Base-by-base conservation (phyloP, 2,113 vertebrate genomes). In the Lepidothrix coronata region DNA sequence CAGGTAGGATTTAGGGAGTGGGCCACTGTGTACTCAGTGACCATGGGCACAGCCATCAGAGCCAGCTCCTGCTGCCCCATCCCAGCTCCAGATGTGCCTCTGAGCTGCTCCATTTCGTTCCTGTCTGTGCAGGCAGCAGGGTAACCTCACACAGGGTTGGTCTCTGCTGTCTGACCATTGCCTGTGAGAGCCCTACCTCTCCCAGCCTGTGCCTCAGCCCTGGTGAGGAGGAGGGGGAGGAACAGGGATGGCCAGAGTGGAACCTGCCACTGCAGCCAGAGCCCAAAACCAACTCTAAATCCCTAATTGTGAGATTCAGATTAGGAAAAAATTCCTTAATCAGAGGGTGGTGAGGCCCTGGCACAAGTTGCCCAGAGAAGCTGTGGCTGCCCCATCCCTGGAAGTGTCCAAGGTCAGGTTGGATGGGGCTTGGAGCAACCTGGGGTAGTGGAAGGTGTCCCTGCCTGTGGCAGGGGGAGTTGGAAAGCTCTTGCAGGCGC, bases 11-110 rank as follows among this genome's bases (percentile, higher is more conserved):
- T 85, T 65, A 41, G 39, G 66, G 48, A 88, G 8, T 4, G 0
- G 20, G 8, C 8, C 2, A 2, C 11, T 10, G 11, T 19, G 14
- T 51, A 39, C 13, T 24, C 3, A 5, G 24, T 1, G 19, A 90
- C 14, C 1, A 0, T 63, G 24, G 22, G 23, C n/a, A 46, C 0
- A 4, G 66, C n/a, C 3, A 4, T 48, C 0, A 0, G n/a, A 79
- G 63, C 68, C 8, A 1, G 57, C n/a, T 95, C 62, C 44, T 57
- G 52, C 61, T 85, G 66, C n/a, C 31, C 5, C 5, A 1, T 61
- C 59, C 63, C 44, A n/a, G 30, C 41, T 68, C 68, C 0, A 0
- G 37, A 14, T 18, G 25, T 0, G 0, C 8, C 41, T 17, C 49
- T 20, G 49, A 55, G 70, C 70, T 78, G 61, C 43, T 55, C 43